A percentile compares a stretch with the other conserved stretches of the same genome.
Evolutionary conservation across 1,140 invertebrate species (phyloP).

Genomic region (Dendroctonus ponderosae): DNA sequence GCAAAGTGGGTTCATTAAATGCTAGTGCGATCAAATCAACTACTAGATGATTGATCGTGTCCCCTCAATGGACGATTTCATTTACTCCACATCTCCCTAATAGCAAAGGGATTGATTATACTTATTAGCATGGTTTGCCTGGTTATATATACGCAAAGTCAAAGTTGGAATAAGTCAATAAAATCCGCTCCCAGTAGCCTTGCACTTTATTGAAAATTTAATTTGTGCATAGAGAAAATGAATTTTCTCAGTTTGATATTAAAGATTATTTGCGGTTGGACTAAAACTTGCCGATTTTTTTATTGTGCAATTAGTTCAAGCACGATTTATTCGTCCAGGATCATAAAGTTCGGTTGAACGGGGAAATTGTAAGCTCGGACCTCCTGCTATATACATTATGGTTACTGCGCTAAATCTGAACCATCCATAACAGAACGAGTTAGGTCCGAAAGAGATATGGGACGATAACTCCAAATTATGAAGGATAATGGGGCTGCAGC

Average conservation of each 20-base stretch:
- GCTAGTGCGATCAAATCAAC: not conserved
- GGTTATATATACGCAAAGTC: too few species aligned
- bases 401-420: not conserved
- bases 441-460: slow-evolving; percentile 31
- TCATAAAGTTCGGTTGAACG: not conserved
- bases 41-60: not conserved
- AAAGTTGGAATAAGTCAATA: too few species aligned
- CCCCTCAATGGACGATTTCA: not conserved
- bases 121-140: too few species aligned
- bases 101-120: too few species aligned
- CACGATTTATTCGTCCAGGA: not conserved
- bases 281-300: too few species aligned
- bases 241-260: too few species aligned
- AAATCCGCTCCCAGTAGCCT: too few species aligned
- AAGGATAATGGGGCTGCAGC: slow-evolving; percentile 19
- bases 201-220: too few species aligned
- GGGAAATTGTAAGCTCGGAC: not conserved
- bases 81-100: not conserved
- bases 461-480: slow-evolving; percentile 38
- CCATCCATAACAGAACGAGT: slow-evolving; percentile 16
- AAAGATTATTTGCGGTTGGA: too few species aligned
- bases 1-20: not conserved
- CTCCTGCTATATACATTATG: not conserved
- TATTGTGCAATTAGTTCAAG: too few species aligned
- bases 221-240: too few species aligned